A percentile compares a stretch with the other conserved stretches of the same genome.
These are phyloP conservation scores for Osmerus mordax DNA, from an alignment of 2,113 vertebrate species.

Conservation along the genomic window DNA sequence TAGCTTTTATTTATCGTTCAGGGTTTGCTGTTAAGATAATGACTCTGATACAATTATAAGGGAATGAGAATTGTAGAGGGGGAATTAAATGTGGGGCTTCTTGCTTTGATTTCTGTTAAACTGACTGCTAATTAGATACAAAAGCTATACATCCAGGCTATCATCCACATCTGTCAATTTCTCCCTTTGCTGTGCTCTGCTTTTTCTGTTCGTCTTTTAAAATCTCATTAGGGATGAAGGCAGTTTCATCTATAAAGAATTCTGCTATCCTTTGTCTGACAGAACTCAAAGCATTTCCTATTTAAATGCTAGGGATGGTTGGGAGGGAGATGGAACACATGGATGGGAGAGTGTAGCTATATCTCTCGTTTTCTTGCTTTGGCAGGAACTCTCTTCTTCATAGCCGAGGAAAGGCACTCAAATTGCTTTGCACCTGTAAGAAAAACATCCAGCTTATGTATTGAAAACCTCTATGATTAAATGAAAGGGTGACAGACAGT, in stretches of 20 bases:
- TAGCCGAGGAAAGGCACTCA: no score
- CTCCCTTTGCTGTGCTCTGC: conserved; percentile 8
- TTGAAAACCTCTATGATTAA: neutral
- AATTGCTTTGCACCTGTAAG: no score
- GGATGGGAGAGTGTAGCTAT: neutral
- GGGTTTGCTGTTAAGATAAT: conserved; percentile 22
- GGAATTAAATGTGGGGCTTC: conserved; percentile 60
- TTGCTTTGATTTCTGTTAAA: conserved; percentile 54
- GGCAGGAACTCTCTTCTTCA: neutral
- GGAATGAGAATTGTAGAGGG: conserved; percentile 8
- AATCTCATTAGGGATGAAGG: conserved; percentile 39
- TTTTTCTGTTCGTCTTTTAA: conserved; percentile 13
- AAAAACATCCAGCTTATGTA: no score
- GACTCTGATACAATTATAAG: conserved; percentile 8
- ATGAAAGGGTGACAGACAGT: neutral
- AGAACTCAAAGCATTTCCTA: conserved; percentile 18
- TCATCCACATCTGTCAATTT: conserved; percentile 33
- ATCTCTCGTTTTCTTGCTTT: neutral
- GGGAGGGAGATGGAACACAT: neutral
- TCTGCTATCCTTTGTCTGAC: conserved; percentile 5
- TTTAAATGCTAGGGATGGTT: conserved; percentile 11
- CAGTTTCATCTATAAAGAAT: conserved; percentile 19
- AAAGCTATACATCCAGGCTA: conserved; percentile 36
- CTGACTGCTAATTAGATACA: conserved; percentile 54
- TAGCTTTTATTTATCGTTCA: conserved; percentile 22